Base-by-base conservation (phyloP, 2,888 invertebrate genomes). In the Julus scandinavius region DNA sequence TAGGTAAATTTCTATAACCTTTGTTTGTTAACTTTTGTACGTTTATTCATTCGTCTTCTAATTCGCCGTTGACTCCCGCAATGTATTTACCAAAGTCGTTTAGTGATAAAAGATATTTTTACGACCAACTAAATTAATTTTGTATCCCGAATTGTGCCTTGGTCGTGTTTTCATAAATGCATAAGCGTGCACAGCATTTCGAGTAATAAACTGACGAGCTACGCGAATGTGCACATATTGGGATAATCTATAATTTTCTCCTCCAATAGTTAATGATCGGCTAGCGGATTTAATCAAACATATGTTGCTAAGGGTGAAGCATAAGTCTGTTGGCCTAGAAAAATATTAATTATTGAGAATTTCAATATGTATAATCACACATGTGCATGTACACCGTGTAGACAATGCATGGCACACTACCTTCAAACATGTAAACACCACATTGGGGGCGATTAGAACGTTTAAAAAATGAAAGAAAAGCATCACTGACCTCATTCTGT, bases 61-160 rank as follows among this genome's bases (percentile, higher is more conserved):
- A 49, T 13, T 13, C 49, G 29, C n/a, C 58, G 58, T 58, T 58
- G n/a, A n/a, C 58, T 13, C n/a, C n/a, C n/a, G 58, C 58, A 58
- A 58, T 58, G 17, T 58, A n/a, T 17, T n/a, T 72, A 72, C 6
- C 6, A 29, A 29, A 72, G 72, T 72, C 72, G 72, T 72, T 72
- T 72, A 5, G 29, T n/a, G 2, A 72, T 72, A 29, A 20, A 72
- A 9, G 29, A 11, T 72, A 72, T n/a, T 72, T 72, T 72, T 72
- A 72, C 29, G 72, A 72, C 29, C 72, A 29, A 29, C 29, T 11
- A 72, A 72, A 72, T 72, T 72, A 72, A 72, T 72, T 72, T 72
- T 72, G 72, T 29, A 72, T 72, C 29, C 20, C 72, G 72, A 29
- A 72, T 72, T 72, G 5, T 72, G 29, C 29, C 20, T 29, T 72